Percentiles rank a stretch among this genome's conserved stretches.
Evolutionary conservation across 2,888 invertebrate genomes (phyloP).

Genomic region (Chirona hameri): DNA sequence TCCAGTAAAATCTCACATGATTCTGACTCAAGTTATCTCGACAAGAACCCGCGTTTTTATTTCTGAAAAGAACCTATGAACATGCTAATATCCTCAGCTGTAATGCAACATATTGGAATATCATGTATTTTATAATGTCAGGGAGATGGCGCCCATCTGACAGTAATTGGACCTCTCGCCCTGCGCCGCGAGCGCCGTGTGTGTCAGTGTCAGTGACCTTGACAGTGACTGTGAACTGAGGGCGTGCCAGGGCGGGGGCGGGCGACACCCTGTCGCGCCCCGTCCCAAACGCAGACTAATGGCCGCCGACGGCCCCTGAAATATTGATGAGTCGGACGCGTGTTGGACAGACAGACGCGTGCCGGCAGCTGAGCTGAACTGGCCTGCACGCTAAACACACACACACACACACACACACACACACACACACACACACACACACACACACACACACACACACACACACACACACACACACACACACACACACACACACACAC

Average conservation of each 20-base stretch:
- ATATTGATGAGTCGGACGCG: slow-evolving; percentile 5
- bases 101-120: not conserved
- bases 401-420: not conserved
- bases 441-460: not conserved
- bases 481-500: too few relatives aligned
- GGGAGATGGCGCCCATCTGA: not conserved
- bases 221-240: slow-evolving; percentile 11
- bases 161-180: not conserved
- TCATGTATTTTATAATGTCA: not conserved
- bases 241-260: not conserved
- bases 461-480: too few relatives aligned
- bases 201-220: not conserved
- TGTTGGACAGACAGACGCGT: not conserved
- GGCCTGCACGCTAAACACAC: not conserved
- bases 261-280: not conserved
- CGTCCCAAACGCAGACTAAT: not conserved
- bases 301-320: not conserved
- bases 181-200: not conserved
- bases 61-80: too few relatives aligned
- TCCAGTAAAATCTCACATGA: too few relatives aligned
- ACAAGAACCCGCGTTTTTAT: too few relatives aligned
- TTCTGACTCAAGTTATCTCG: too few relatives aligned
- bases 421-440: too few relatives aligned
- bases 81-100: not conserved
- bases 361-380: not conserved